Evolutionary conservation across 2,797 vertebrate species (phyloP), one percentile per base, ranked within the genome.

Genomic region (Peromyscus nudipes): DNA sequence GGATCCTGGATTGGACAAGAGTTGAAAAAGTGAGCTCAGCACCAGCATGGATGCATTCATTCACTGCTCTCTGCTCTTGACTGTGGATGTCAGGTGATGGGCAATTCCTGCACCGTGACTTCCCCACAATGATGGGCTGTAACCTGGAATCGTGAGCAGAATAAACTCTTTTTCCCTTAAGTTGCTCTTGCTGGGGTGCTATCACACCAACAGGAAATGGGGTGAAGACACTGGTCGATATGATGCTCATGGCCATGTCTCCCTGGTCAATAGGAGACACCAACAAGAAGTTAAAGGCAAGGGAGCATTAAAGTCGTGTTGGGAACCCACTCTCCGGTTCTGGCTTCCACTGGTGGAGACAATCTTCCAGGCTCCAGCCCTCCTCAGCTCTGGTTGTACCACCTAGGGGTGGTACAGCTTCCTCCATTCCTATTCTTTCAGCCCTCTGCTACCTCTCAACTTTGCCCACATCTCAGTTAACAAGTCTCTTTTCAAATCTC

Each of bases 401-500:
- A 5, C 46, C 25, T n/a, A 6, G 37, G n/a, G 4, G 1, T n/a
- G 17, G 29, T 5, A 27, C 29, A 1, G 2, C 60, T 43, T 34
- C 46, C 55, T 55, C 29, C 1, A 1, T 29, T 6, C n/a, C 81
- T 43, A 1, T 62, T 27, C 25, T 40, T 73, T 3, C 27, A 77
- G 23, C 16, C 65, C 27, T 31, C 0, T 6, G 82, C 37, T 46
- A 2, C 14, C 52, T 17, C 34, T 13, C 60, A 84, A 21, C 37
- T 46, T 71, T 65, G 43, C 34, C 82, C 34, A 52, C 40, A 27
- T 31, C 34, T 85, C 25, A 60, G 64, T 19, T 37, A 69, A 25
- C 7, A 31, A 31, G 21, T 34, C 62, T n/a, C n/a, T 40, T 91
- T 65, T 27, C 14, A 82, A 71, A 93, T 43, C 4, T 40, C 62